phyloP scores from a whole-genome alignment of 2,797 vertebrate species.

The Muscicapa striata region DNA sequence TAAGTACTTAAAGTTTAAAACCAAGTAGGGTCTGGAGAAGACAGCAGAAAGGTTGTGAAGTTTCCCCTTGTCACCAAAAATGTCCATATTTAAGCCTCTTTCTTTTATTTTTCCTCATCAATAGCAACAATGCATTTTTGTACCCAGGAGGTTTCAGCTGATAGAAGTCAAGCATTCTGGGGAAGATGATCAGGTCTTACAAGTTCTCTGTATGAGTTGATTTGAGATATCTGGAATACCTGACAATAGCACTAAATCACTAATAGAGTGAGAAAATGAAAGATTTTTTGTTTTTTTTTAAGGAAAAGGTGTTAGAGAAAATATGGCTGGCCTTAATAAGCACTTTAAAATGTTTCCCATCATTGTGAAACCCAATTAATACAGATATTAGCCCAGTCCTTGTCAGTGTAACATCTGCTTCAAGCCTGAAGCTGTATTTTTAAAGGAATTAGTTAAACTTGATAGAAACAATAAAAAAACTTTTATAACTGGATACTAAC shows the following conservation, averaged over 20 bases:
- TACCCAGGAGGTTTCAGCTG: neutral
- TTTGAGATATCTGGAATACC: neutral
- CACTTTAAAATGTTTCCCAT: neutral
- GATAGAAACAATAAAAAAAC: neutral
- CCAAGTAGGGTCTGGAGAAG: neutral
- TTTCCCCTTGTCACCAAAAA: neutral
- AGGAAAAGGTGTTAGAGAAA: neutral
- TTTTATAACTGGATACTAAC: neutral
- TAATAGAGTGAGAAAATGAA: neutral
- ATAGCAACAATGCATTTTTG: neutral
- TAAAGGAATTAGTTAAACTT: neutral
- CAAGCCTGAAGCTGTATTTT: neutral
- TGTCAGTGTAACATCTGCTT: neutral
- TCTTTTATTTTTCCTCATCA: neutral
- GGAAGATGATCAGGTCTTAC: neutral
- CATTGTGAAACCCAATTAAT: neutral
- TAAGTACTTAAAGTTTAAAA: neutral
- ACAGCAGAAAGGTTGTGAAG: neutral
- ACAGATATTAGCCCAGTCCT: neutral
- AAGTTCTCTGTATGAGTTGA: neutral
- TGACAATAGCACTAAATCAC: neutral
- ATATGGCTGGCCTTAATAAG: neutral
- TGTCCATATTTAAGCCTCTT: neutral
- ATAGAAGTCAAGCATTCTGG: neutral
- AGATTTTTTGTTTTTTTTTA: neutral